Evolutionary conservation across 2,113 vertebrate species (phyloP), one percentile per base, ranked within the genome.

Genomic region (Paraplagusia blochii): DNA sequence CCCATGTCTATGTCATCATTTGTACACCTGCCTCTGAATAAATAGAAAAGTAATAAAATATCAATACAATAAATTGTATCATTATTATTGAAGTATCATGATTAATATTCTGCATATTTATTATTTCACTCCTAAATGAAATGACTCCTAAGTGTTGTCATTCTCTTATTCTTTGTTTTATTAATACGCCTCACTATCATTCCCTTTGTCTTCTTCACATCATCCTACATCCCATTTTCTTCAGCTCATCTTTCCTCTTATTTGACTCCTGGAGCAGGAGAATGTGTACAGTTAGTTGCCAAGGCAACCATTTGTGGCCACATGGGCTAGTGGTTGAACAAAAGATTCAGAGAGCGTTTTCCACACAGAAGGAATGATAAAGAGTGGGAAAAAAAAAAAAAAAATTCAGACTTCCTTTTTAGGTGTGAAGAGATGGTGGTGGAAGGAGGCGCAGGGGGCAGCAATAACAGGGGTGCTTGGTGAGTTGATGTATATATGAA

Each of bases 291-390:
- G 54, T 62, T 67, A 49, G 84, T 88, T 84, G 61, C 81, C 42
- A 0, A 22, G 63, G 82, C 70, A 85, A 86, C 85, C 34, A 4
- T 53, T 72, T 66, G 71, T 86, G 85, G 77, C 80, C 82, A 79
- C 71, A 78, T 62, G 65, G 81, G 80, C 67, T 64, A 67, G 72
- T 66, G 72, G 79, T 72, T 83, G 87, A 87, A 87, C 82, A 86
- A 86, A 88, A 85, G 85, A 80, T 62, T 67, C 60, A 78, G 64
- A 84, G 79, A 84, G 70, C 81, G 69, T 76, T 58, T 78, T 63
- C 69, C 66, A 61, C 1, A 68, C 53, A 62, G 60, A 51, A 62
- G 46, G 45, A 53, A 34, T 50, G 22, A 64, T 62, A 53, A 55
- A 52, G 58, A 50, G 44, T 22, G 53, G 64, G 58, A 56, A 59